Evolutionary conservation across 2,888 invertebrate genomes (phyloP), one percentile per base, ranked within the genome.

Genomic region (Seladonia tumulorum): DNA sequence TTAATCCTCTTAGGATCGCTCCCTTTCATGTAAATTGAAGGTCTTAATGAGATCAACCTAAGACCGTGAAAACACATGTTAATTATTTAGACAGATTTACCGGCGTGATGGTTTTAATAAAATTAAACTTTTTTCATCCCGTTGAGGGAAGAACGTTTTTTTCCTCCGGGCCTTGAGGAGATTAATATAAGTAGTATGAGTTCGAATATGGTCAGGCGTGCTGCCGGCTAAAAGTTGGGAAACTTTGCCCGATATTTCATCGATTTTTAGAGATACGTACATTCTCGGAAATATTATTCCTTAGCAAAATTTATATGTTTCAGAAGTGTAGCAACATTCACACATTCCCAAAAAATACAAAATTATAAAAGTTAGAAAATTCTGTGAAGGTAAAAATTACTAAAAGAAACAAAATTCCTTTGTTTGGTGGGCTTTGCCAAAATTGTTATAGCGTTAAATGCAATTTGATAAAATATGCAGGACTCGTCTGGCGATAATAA

Each of bases 81-180:
- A 68, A 68, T 68, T 68, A 68, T 68, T 68, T 68, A 39, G 66
- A 66, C 66, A 22, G 66, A 35, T 66, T 35, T 35, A 35, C 66
- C 10, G 66, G 22, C 29, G 18, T 18, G 4, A 35, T 35, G 22
- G 35, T 35, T 35, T 35, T 66, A 35, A 66, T 66, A 29, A 66
- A 66, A 66, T 66, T 66, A 22, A 66, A 35, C 66, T 35, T 66
- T 63, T 29, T 16, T 4, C 35, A 35, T 35, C 22, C 66, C 8
- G 18, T 8, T 35, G 8, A 8, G 63, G 14, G 29, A 16, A 7
- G 2, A 29, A 7, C 18, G 2, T n/a, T 39, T 70, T 42, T 42
- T 42, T 10, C 39, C 39, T 70, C 22, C 42, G n/a, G n/a, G n/a
- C 12, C n/a, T 22, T 2, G 2, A 14, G 22, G 42, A 70, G 70